Evolutionary conservation across 2,797 vertebrate species (phyloP).

Genomic region (Lateolabrax maculatus): DNA sequence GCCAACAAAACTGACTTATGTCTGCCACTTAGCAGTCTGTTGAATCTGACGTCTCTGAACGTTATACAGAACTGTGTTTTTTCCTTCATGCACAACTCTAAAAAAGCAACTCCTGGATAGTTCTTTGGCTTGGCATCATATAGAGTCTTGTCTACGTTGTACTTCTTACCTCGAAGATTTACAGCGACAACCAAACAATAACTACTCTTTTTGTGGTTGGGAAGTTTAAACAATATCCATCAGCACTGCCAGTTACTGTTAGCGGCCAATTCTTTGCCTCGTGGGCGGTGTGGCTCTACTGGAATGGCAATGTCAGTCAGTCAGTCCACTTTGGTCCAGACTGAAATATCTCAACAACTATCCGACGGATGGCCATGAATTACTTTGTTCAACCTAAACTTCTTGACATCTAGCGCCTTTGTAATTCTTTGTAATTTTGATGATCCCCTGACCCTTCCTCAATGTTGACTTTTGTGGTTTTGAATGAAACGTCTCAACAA

Average conservation of each 20-base stretch:
- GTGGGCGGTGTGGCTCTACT: too few species aligned
- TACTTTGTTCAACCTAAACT: background rate
- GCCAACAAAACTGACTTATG: constrained; percentile 4
- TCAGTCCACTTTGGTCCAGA: constrained; percentile 3
- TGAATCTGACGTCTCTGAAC: too few species aligned
- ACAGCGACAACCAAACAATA: background rate
- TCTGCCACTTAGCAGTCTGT: too few species aligned
- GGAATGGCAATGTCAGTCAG: background rate
- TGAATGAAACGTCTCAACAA: background rate
- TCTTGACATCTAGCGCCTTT: too few species aligned
- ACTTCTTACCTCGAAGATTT: background rate
- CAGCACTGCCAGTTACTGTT: too few species aligned
- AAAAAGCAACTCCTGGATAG: too few species aligned
- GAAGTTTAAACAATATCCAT: background rate
- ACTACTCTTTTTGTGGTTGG: background rate
- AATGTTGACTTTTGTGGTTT: background rate
- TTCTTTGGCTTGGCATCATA: background rate
- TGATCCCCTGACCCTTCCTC: background rate
- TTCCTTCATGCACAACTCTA: too few species aligned
- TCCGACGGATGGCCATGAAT: background rate
- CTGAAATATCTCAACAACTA: background rate
- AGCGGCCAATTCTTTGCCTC: background rate
- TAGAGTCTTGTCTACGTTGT: background rate
- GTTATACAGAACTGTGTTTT: too few species aligned
- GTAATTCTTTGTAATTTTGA: too few species aligned